phyloP scores from a whole-genome alignment of 2,888 invertebrate genomes.

The Catocala sponsa region DNA sequence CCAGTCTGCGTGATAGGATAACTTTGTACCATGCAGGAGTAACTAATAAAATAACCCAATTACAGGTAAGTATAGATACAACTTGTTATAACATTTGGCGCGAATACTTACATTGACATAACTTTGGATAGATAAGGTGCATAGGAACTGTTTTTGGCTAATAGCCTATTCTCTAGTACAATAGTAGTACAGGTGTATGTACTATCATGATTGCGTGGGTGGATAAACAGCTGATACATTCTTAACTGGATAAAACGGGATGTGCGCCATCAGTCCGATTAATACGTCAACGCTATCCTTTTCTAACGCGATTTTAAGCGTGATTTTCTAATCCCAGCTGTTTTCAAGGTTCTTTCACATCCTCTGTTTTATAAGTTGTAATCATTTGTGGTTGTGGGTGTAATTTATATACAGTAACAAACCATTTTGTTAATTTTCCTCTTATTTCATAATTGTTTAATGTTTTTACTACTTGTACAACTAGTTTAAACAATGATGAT shows the following conservation, averaged over 20 bases:
- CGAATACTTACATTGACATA: not conserved
- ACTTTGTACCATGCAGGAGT: too few relatives aligned
- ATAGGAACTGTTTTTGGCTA: conserved; percentile 6
- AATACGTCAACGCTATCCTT: too few relatives aligned
- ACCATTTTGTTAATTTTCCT: too few relatives aligned
- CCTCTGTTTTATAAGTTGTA: not conserved
- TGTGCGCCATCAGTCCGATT: not conserved
- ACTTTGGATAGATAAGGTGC: conserved; percentile 10
- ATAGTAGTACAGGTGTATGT: conserved; percentile 8
- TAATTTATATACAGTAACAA: too few relatives aligned
- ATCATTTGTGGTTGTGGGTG: too few relatives aligned
- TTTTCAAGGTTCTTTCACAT: too few relatives aligned
- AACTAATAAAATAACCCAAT: too few relatives aligned
- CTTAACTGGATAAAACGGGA: conserved; percentile 9
- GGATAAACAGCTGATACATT: conserved; percentile 28
- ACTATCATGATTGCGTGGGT: conserved; percentile 15
- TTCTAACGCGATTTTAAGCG: too few relatives aligned
- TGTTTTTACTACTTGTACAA: not conserved
- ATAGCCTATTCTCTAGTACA: conserved; percentile 4
- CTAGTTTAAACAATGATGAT: too few relatives aligned
- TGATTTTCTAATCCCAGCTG: not conserved
- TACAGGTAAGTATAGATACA: too few relatives aligned
- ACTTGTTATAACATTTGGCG: not conserved
- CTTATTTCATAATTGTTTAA: not conserved
- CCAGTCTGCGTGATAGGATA: too few relatives aligned